Conservation (phyloP, 2,888 invertebrate species). For the Xestia rhomboidea region DNA sequence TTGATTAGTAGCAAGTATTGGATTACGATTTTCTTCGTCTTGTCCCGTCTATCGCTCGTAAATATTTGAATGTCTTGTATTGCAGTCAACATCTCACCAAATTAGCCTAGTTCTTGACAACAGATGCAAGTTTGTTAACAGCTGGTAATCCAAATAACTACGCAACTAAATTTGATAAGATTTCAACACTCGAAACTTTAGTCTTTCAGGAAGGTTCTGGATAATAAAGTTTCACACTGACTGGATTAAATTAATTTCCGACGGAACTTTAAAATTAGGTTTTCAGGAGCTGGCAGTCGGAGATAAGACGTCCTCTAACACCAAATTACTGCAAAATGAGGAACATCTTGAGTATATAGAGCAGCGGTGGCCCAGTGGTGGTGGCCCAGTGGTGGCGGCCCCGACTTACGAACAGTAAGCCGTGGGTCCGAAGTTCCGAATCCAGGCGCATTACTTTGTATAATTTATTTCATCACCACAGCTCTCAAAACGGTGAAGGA, state of each 20-base stretch:
- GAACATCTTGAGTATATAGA: background rate
- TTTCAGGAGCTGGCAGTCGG: conserved; percentile 15
- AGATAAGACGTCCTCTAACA: conserved; percentile 22
- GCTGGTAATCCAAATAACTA: conserved; percentile 25
- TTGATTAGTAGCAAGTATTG: too few species aligned
- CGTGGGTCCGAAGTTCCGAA: too few species aligned
- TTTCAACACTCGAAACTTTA: conserved; percentile 33
- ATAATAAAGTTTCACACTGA: conserved; percentile 37
- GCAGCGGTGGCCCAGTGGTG: too few species aligned
- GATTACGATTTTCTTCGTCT: too few species aligned
- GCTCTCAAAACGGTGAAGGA: too few species aligned
- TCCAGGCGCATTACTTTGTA: too few species aligned
- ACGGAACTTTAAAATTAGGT: conserved; percentile 45
- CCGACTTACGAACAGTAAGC: too few species aligned
- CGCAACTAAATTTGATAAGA: conserved; percentile 24
- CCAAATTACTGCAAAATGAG: conserved; percentile 9
- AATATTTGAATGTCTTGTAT: background rate
- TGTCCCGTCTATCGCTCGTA: too few species aligned
- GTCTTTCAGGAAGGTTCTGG: conserved; percentile 18
- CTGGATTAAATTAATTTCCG: conserved; percentile 49
- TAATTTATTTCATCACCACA: too few species aligned
- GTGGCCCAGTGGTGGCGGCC: too few species aligned
- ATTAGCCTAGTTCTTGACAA: background rate
- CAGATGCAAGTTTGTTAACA: background rate
- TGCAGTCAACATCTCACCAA: background rate